phyloP scores from a whole-genome alignment of 2,888 invertebrate species.

The Thymelicus acteon region DNA sequence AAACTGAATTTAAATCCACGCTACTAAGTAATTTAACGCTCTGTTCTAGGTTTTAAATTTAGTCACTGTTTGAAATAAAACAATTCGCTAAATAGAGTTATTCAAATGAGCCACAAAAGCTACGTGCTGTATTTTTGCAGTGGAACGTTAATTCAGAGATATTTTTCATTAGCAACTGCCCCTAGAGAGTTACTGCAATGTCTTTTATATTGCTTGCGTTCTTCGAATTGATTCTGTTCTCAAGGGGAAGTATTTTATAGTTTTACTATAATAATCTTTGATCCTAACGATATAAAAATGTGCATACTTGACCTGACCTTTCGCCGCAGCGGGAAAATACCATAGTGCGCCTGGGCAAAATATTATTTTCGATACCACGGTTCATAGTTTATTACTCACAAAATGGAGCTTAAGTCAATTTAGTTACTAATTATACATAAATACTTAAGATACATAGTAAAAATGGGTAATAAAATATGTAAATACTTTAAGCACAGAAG shows the following conservation, averaged over 20 bases:
- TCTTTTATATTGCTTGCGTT: neutral
- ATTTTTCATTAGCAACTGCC: constrained; percentile 20
- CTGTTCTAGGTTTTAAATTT: constrained; percentile 27
- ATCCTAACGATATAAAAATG: too few species aligned
- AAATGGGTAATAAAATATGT: too few species aligned
- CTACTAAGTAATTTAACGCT: constrained; percentile 24
- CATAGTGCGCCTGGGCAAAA: too few species aligned
- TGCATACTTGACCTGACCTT: too few species aligned
- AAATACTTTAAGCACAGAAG: too few species aligned
- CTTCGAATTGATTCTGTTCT: neutral
- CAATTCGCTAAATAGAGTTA: constrained; percentile 28
- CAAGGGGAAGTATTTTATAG: neutral
- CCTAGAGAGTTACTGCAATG: constrained; percentile 2
- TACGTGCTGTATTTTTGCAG: constrained; percentile 19
- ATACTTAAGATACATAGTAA: too few species aligned
- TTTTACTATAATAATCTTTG: too few species aligned
- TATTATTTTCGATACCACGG: too few species aligned
- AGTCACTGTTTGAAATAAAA: constrained; percentile 24
- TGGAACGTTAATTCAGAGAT: neutral
- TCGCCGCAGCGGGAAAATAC: too few species aligned
- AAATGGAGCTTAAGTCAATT: too few species aligned
- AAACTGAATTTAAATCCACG: constrained; percentile 30
- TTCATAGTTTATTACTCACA: too few species aligned
- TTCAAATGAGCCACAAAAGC: constrained; percentile 24
- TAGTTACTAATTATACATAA: too few species aligned